Base-by-base conservation (phyloP, 2,113 vertebrate genomes). In the Eublepharis macularius region DNA sequence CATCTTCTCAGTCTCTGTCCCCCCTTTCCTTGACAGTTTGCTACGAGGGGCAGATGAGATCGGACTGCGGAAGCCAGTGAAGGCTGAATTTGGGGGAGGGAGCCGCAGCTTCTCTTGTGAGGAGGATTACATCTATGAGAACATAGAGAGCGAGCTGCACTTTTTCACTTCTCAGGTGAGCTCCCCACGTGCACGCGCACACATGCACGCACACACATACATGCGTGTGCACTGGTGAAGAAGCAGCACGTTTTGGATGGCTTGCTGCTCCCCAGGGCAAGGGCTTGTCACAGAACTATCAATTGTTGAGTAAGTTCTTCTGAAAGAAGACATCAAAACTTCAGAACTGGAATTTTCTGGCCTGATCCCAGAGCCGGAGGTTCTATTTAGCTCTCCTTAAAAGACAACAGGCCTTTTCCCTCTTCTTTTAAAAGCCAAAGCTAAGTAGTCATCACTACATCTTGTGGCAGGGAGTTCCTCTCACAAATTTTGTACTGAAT, bases 61-160 rank as follows among this genome's bases (percentile, higher is more conserved):
- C 73, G 98, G 98, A 16, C 95, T 99, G 91, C 96, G 97, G 76
- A 99, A 99, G 88, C 92, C 96, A 0, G 98, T 99, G 90, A 99
- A 99, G 92, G 95, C 97, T 0, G 98, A 99, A 90, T 99, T 98
- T 1, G 98, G 98, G 0, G 98, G 98, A 2, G 98, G 98, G 11
- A 97, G 97, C 6, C 93, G 98, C 7, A 95, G 95, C 91, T 99
- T 99, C 95, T 99, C 98, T 29, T 99, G 98, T 9, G 98, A 99
- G 87, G 98, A 99, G 93, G 98, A 99, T 90, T 99, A 98, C 94
- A 99, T 99, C 96, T 99, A 99, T 0, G 98, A 99, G 95, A 99
- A 99, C 92, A 98, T 99, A 4, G 98, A 99, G 94, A 99, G 97
- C 1, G 98, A 99, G 94, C 94, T 98, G 66, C 97, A 96, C 91